Percentiles rank a stretch among this genome's conserved stretches.
These are phyloP conservation scores for Phoxinus phoxinus DNA, from an alignment of 2,113 vertebrate species.

Conservation along the genomic window DNA sequence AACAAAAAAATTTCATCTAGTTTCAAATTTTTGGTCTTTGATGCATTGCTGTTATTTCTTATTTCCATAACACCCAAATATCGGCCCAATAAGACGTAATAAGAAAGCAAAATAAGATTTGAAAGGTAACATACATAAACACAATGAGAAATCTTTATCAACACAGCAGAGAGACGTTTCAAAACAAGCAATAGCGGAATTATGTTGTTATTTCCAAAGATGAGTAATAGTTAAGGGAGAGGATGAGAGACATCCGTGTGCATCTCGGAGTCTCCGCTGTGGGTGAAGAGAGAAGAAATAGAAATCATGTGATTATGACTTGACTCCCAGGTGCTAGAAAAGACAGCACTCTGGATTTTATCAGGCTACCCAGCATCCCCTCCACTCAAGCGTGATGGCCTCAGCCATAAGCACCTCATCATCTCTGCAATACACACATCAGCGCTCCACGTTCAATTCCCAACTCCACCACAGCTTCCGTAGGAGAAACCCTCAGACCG, in stretches of 20 bases:
- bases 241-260: background rate
- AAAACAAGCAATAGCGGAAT: background rate
- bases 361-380: constrained; percentile 26
- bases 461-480: constrained; percentile 19
- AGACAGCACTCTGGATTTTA: constrained; percentile 31
- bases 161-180: background rate
- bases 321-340: constrained; percentile 31
- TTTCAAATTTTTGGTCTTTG: background rate
- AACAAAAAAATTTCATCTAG: background rate
- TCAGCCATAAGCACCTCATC: constrained; percentile 35
- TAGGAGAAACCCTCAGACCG: constrained; percentile 16
- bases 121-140: background rate
- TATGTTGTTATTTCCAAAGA: background rate
- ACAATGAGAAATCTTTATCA: background rate
- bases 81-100: background rate
- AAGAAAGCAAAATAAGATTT: background rate
- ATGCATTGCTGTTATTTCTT: background rate
- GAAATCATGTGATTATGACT: constrained; percentile 34
- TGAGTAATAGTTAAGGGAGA: constrained; percentile 23
- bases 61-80: constrained; percentile 8
- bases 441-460: constrained; percentile 13
- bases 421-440: constrained; percentile 38
- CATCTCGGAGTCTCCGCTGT: constrained; percentile 26
- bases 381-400: constrained; percentile 35
- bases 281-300: constrained; percentile 9